Evolutionary conservation across 2,888 invertebrate species (phyloP).

Genomic region (Pyrgus malvae): DNA sequence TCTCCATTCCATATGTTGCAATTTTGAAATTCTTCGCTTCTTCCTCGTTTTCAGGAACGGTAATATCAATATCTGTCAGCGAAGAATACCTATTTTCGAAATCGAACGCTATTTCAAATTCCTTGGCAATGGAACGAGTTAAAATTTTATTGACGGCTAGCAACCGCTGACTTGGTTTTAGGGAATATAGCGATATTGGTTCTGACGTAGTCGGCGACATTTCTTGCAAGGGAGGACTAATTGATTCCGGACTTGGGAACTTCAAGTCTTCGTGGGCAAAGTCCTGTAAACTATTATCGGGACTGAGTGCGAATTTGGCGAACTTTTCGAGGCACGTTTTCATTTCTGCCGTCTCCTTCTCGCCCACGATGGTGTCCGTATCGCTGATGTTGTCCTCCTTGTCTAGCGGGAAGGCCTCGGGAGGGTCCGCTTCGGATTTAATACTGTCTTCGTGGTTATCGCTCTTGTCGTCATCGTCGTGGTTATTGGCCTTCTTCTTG

Average conservation of each 20-base stretch:
- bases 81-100: no score
- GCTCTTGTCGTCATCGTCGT: conserved; percentile 32
- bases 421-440: conserved; percentile 56
- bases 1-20: conserved; percentile 67
- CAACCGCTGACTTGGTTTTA: conserved; percentile 59
- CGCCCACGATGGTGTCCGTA: conserved; percentile 61
- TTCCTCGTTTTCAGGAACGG: conserved; percentile 37
- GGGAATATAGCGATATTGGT: conserved; percentile 56
- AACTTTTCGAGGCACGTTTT: conserved; percentile 69
- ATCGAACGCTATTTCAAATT: conserved; percentile 27
- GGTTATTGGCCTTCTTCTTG: conserved; percentile 55
- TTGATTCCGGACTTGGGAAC: conserved; percentile 56
- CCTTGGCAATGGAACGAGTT: conserved; percentile 42
- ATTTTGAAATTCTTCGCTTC: conserved; percentile 66
- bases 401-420: conserved; percentile 64
- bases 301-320: conserved; percentile 59
- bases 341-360: conserved; percentile 60
- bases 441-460: conserved; percentile 31
- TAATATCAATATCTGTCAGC: no score
- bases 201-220: conserved; percentile 66
- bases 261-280: conserved; percentile 40
- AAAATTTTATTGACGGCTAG: conserved; percentile 60
- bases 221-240: conserved; percentile 71
- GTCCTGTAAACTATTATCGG: conserved; percentile 40
- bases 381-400: conserved; percentile 61